Percentiles rank a stretch among this genome's conserved stretches.
phyloP scores from a whole-genome alignment of 2,888 invertebrate genomes.

The Bugulina stolonifera region DNA sequence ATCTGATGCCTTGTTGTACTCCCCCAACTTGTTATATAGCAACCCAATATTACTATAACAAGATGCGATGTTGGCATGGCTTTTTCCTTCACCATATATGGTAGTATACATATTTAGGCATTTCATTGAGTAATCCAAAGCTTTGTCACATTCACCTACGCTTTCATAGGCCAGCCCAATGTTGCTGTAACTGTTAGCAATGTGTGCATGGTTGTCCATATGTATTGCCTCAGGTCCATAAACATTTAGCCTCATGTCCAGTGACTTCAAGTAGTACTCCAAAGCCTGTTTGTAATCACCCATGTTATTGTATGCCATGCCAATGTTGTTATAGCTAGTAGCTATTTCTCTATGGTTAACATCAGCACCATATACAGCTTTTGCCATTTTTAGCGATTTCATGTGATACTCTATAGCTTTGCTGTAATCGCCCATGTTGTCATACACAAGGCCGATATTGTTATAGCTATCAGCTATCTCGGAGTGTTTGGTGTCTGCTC shows the following conservation, averaged over 20 bases:
- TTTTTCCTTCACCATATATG: neutral
- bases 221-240: neutral
- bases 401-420: neutral
- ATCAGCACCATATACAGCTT: neutral
- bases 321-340: neutral
- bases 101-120: neutral
- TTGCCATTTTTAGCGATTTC: too few species aligned
- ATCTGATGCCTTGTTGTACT: neutral
- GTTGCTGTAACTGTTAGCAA: neutral
- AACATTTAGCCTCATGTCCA: neutral
- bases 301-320: neutral
- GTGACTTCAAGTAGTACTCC: neutral
- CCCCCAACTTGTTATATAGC: neutral
- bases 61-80: neutral
- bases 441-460: too few species aligned
- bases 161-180: neutral
- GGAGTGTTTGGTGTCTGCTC: neutral
- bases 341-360: neutral
- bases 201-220: neutral
- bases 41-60: neutral
- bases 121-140: neutral
- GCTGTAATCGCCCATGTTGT: neutral
- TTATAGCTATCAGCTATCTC: constrained; percentile 16
- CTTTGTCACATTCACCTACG: neutral
- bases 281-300: neutral